A percentile compares a stretch with the other conserved stretches of the same genome.
Conservation (phyloP, 2,113 vertebrate genomes). For the Apeltes quadracus region DNA sequence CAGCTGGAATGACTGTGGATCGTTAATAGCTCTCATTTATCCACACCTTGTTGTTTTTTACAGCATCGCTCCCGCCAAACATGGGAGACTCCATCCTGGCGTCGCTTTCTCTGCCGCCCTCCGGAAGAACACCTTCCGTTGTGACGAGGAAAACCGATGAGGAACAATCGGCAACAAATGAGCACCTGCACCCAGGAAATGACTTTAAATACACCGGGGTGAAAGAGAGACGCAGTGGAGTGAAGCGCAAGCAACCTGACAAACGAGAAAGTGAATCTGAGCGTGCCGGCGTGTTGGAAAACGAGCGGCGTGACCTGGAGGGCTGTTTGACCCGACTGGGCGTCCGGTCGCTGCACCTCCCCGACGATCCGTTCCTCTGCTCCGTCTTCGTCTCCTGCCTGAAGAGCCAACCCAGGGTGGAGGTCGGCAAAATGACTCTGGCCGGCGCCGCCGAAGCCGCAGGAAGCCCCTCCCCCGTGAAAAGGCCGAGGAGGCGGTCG, state of each 20-base stretch:
- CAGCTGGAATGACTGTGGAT: neutral
- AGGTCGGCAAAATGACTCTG: slow-evolving; percentile 50
- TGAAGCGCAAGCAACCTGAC: slow-evolving; percentile 46
- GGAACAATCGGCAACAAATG: neutral
- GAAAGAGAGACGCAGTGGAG: slow-evolving; percentile 19
- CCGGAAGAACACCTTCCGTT: slow-evolving; percentile 61
- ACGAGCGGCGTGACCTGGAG: neutral
- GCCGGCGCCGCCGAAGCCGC: fast-evolving
- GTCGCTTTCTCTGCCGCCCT: slow-evolving; percentile 76
- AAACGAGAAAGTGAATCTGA: slow-evolving; percentile 6
- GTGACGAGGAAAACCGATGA: slow-evolving; percentile 15
- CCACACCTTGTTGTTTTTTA: neutral
- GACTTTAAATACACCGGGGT: slow-evolving; percentile 12
- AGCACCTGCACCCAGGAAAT: neutral
- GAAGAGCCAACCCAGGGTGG: slow-evolving; percentile 52
- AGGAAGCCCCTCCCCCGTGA: neutral
- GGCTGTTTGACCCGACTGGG: slow-evolving; percentile 9
- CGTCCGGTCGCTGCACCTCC: slow-evolving; percentile 12
- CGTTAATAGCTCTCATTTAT: neutral
- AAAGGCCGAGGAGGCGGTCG: neutral
- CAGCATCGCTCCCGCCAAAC: slow-evolving; percentile 73
- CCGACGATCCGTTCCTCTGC: slow-evolving; percentile 28
- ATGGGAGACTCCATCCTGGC: slow-evolving; percentile 77
- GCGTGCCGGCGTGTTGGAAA: neutral
- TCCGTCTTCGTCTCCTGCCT: slow-evolving; percentile 29